These are phyloP conservation scores for Gymnobelideus leadbeateri DNA, from an alignment of 2,113 vertebrate species.

Conservation along the genomic window DNA sequence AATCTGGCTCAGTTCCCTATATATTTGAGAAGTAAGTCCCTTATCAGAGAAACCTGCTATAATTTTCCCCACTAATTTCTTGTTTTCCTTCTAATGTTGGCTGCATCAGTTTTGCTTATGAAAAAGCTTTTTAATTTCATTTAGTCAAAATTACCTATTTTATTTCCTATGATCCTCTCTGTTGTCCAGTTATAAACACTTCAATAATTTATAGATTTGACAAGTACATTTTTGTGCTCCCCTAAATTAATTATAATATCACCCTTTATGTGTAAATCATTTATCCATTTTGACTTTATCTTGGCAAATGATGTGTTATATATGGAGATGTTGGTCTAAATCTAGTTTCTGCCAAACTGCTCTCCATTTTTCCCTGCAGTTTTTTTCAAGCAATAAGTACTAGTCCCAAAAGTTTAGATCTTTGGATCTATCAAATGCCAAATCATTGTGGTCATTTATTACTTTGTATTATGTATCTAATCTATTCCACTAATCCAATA, in stretches of 20 bases:
- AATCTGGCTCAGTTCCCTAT: neutral
- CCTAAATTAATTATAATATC: neutral
- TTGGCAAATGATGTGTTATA: neutral
- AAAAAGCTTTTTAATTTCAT: neutral
- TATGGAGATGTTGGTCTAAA: neutral
- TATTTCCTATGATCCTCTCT: neutral
- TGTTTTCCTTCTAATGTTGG: neutral
- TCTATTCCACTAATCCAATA: neutral
- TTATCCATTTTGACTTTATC: neutral
- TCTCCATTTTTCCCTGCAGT: neutral
- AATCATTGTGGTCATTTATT: too few relatives aligned
- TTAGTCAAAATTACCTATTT: neutral
- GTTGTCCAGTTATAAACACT: neutral
- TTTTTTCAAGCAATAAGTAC: neutral
- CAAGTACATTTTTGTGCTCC: neutral
- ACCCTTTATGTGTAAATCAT: neutral
- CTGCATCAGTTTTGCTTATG: neutral
- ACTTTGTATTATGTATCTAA: neutral
- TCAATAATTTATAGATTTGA: neutral
- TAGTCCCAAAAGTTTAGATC: neutral
- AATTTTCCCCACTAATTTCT: neutral
- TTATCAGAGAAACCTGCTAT: neutral
- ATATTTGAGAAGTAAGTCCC: too few relatives aligned
- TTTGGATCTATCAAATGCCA: neutral
- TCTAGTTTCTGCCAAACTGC: too few relatives aligned